These are phyloP conservation scores for Blomia tropicalis DNA, from an alignment of 2,888 invertebrate species.

Conservation along the genomic window DNA sequence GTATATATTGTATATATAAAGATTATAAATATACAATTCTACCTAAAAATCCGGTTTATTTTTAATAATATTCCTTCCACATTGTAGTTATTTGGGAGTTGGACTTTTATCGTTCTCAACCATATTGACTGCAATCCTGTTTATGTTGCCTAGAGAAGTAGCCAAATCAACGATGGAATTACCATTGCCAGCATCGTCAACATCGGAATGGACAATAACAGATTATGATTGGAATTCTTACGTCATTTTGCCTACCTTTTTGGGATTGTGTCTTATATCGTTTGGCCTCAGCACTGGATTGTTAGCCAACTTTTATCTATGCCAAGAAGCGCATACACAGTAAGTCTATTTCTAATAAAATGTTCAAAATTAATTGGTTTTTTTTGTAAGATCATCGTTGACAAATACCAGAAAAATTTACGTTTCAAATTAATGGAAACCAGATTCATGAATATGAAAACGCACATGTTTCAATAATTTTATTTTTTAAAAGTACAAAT, in stretches of 20 bases:
- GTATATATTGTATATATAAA: no score
- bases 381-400: background rate
- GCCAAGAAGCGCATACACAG: background rate
- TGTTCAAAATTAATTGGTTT: background rate
- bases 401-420: slow-evolving; percentile 1
- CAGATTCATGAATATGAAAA: no score
- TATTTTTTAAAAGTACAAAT: no score
- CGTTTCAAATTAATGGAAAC: background rate
- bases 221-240: slow-evolving; percentile 9
- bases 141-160: background rate
- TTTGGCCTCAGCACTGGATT: background rate
- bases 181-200: background rate
- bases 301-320: background rate
- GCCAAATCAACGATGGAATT: background rate
- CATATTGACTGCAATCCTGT: background rate
- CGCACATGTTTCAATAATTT: no score
- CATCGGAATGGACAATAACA: background rate
- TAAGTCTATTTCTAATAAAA: slow-evolving; percentile 1
- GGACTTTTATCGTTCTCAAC: background rate
- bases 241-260: background rate
- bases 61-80: background rate
- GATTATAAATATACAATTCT: no score
- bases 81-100: background rate
- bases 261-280: background rate
- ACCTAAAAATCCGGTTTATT: background rate